Evolutionary conservation across 2,797 vertebrate species (phyloP), one percentile per base, ranked within the genome.

Genomic region (Diplodus sargus): DNA sequence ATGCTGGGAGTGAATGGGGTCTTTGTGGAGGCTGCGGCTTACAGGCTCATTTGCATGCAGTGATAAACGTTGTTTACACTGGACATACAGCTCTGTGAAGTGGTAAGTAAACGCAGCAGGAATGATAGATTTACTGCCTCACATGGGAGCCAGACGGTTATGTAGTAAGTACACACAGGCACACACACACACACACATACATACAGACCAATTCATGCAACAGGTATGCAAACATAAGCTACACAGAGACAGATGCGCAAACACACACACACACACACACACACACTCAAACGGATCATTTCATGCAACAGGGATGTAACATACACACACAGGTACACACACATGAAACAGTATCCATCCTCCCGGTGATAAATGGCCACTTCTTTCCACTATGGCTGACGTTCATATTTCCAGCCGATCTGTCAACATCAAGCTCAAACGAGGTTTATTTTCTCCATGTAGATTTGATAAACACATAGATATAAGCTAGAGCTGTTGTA

Each of bases 51-150:
- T 94, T 95, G 93, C 93, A 94, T 94, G 90, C 73, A 87, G 86
- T 95, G 94, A 95, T 93, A 91, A 94, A 94, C 91, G 93, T 89
- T 95, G 95, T 95, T 95, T 95, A 94, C 90, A 86, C 89, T 94
- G 88, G 80, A 88, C 82, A 87, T 93, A 85, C 90, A 88, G 89
- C 91, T 85, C 86, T 92, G 88, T 92, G 89, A 93, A 92, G 91
- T 91, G 93, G 91, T 92, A 83, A 85, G 91, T 94, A 92, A 91
- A 91, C 88, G 77, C 83, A 84, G 82, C 74, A 60, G 81, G 90
- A 90, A 93, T 94, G 93, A 94, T 94, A 88, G 88, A 94, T 93
- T 90, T 91, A 90, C 90, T 82, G 76, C 85, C 84, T 92, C 87
- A 86, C 88, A 87, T 89, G 90, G 84, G 87, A 91, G 88, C 87